Evolutionary conservation across 2,888 invertebrate species (phyloP).

Genomic region (Heliconius charithonia): DNA sequence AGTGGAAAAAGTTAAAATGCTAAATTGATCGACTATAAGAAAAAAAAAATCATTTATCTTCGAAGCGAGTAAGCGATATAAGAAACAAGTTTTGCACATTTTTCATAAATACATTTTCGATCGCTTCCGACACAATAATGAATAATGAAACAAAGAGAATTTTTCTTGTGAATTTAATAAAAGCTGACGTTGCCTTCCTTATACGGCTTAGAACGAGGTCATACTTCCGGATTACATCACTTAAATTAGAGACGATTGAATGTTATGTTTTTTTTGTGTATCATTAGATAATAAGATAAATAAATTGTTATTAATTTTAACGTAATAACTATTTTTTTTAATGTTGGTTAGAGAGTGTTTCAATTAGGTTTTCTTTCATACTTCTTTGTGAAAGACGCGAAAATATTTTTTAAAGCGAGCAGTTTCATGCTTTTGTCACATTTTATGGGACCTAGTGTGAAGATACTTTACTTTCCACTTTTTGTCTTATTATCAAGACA

Average conservation of each 20-base stretch:
- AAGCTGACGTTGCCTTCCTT: constrained; percentile 44
- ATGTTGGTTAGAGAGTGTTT: background rate
- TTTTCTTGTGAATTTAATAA: constrained; percentile 42
- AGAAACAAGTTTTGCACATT: background rate
- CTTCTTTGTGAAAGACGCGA: too few species aligned
- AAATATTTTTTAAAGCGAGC: too few species aligned
- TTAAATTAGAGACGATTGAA: constrained; percentile 38
- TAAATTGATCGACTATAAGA: background rate
- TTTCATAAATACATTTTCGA: constrained; percentile 18
- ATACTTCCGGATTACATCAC: constrained; percentile 45
- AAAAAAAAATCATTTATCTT: too few species aligned
- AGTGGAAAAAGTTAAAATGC: background rate
- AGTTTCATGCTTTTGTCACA: too few species aligned
- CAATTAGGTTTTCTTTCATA: too few species aligned
- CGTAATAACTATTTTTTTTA: background rate
- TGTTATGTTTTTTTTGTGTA: constrained; percentile 17
- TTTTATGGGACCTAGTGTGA: too few species aligned
- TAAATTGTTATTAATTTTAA: background rate
- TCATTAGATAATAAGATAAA: background rate
- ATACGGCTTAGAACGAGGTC: constrained; percentile 43
- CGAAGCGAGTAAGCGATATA: background rate
- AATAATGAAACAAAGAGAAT: constrained; percentile 39
- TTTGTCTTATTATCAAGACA: too few species aligned
- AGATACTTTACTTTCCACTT: too few species aligned
- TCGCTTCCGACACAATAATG: constrained; percentile 14